Percentiles rank a stretch among this genome's conserved stretches.
Conservation (phyloP, 2,113 vertebrate genomes). For the Maccullochella peelii region DNA sequence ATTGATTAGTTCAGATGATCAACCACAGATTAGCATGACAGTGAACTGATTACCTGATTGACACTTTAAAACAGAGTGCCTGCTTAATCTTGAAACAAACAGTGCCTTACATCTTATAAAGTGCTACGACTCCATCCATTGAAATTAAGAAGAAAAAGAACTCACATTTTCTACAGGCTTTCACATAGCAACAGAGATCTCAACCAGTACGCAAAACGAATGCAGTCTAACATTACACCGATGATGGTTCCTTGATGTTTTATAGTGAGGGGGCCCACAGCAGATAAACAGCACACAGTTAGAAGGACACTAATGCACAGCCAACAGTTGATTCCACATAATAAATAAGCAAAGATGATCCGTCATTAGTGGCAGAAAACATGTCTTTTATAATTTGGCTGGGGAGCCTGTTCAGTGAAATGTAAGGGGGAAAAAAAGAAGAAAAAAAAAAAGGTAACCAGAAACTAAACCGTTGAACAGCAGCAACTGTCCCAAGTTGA, state of each 20-base stretch:
- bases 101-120: constrained; percentile 63
- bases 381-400: constrained; percentile 22
- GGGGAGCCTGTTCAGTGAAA: constrained; percentile 36
- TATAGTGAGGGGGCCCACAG: constrained; percentile 30
- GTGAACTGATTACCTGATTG: constrained; percentile 27
- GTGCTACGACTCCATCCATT: constrained; percentile 61
- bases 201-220: constrained; percentile 13
- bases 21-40: constrained; percentile 11
- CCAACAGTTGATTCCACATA: constrained; percentile 43
- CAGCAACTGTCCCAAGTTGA: constrained; percentile 40
- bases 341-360: constrained; percentile 64
- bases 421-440: neutral
- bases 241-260: constrained; percentile 24
- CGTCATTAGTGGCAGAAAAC: constrained; percentile 6
- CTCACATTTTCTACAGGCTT: constrained; percentile 35
- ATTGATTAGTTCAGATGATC: constrained; percentile 30
- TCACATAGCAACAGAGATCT: constrained; percentile 29
- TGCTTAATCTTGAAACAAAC: constrained; percentile 46
- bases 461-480: constrained; percentile 37
- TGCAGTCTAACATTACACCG: constrained; percentile 5
- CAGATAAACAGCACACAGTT: constrained; percentile 33
- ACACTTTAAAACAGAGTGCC: constrained; percentile 22
- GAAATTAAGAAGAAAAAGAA: constrained; percentile 18
- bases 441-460: neutral
- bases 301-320: constrained; percentile 33